These are phyloP conservation scores for Tarsius wallacei DNA, from an alignment of 2,797 vertebrate genomes.

Conservation along the genomic window DNA sequence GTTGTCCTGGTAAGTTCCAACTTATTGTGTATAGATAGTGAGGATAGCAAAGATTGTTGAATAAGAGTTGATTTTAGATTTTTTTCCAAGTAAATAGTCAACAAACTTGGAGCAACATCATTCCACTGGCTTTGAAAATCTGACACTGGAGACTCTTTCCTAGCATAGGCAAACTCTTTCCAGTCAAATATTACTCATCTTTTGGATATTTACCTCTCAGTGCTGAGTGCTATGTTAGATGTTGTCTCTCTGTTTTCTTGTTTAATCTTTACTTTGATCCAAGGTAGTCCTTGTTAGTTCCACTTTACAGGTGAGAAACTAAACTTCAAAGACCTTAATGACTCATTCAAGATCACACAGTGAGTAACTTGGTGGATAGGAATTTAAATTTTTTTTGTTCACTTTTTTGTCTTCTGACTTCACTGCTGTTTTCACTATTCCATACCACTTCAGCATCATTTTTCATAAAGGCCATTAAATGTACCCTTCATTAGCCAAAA, in stretches of 20 bases:
- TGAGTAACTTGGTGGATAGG: slow-evolving; percentile 63
- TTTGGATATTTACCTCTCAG: slow-evolving; percentile 12
- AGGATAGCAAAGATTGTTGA: background rate
- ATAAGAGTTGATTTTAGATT: slow-evolving; percentile 13
- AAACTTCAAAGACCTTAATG: slow-evolving; percentile 57
- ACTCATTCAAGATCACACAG: slow-evolving; percentile 61
- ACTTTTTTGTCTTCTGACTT: background rate
- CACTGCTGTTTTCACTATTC: slow-evolving; percentile 69
- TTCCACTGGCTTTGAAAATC: slow-evolving; percentile 52
- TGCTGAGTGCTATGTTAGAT: slow-evolving; percentile 39
- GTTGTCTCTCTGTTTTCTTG: slow-evolving; percentile 47
- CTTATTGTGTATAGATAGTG: background rate
- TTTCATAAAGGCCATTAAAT: slow-evolving; percentile 76
- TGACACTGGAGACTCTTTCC: background rate
- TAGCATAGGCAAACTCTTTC: slow-evolving; percentile 14
- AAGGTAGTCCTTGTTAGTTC: slow-evolving; percentile 38
- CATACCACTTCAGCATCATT: slow-evolving; percentile 68
- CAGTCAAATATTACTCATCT: slow-evolving; percentile 44
- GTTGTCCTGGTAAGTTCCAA: background rate
- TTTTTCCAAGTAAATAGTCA: slow-evolving; percentile 53
- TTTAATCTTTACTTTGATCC: slow-evolving; percentile 47
- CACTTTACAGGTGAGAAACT: slow-evolving; percentile 36
- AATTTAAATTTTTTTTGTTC: slow-evolving; percentile 67
- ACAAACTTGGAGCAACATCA: background rate
- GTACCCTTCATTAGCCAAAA: slow-evolving; percentile 71